Base-by-base conservation (phyloP, 1,140 invertebrate genomes). In the Drosophila malerkotliana region DNA sequence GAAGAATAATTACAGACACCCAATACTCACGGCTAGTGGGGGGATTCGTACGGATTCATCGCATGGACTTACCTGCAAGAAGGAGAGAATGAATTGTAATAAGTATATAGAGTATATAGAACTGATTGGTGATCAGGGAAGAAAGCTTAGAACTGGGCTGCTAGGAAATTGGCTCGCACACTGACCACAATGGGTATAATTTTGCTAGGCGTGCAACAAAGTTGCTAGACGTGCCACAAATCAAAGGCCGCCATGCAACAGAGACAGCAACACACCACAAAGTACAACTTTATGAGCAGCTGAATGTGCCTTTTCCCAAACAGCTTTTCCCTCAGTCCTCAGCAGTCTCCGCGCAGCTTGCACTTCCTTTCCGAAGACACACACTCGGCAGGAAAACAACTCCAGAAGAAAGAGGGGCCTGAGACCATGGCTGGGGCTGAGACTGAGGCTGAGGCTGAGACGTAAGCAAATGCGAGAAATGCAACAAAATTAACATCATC, bases 401-500 rank as follows among this genome's bases (percentile, higher is more conserved):
- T 44, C 41, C n/a, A 9, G n/a, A 30, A 32, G 55, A 44, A 49
- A 45, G 59, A 37, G 54, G 37, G 41, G 62, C 30, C 57, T 21
- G 21, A 21, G 21, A 21, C 21, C 21, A 3, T 21, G 21, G 21
- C 21, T 28, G 26, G 0, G 26, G 6, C 26, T 28, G 26, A 1
- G 26, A 3, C 26, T 6, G 24, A 6, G 32, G 37, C 10, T 18
- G 28, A 1, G 61, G 61, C 24, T 37, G 67, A 55, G 64, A 59
- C 67, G 75, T 76, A 77, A 67, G 84, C 79, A 88, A 88, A 88
- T 89, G 84, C 84, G 77, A 89, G 84, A 89, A 88, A 89, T 89
- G 84, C 84, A 84, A 84, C 84, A 89, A 89, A 89, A 89, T 89
- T 89, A 89, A 89, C 84, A 89, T 89, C 84, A 89, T 89, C 84